Evolutionary conservation across 2,888 invertebrate genomes (phyloP).

Genomic region (Callinectes sapidus): DNA sequence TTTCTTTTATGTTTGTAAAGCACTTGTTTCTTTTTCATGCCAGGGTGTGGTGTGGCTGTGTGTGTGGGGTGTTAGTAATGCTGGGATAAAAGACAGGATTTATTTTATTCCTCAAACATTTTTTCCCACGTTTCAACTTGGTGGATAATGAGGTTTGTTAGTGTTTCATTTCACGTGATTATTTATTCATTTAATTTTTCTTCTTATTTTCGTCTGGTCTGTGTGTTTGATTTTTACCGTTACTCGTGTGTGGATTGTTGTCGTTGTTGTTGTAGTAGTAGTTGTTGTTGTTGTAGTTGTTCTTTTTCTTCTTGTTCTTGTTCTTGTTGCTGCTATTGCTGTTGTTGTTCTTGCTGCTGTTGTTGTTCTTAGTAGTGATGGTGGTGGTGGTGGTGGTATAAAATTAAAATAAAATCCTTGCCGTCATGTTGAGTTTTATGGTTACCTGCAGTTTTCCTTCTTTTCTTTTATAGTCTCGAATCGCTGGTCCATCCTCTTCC

Average conservation of each 20-base stretch:
- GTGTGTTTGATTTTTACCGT: background rate
- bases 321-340: no score
- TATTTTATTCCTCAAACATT: background rate
- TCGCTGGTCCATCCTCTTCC: background rate
- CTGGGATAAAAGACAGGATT: background rate
- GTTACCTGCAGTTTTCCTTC: background rate
- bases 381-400: background rate
- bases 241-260: background rate
- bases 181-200: background rate
- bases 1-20: background rate
- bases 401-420: background rate
- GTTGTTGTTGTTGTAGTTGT: no score
- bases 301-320: no score
- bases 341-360: no score
- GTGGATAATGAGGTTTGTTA: background rate
- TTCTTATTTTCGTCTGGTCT: background rate
- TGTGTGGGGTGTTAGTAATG: background rate
- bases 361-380: background rate
- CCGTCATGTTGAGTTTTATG: background rate
- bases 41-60: background rate
- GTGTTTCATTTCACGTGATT: background rate
- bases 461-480: background rate
- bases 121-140: background rate
- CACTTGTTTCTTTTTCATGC: background rate
- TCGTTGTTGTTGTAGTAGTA: background rate